Conservation (phyloP, 2,888 invertebrate genomes). For the Molorchus minor region DNA sequence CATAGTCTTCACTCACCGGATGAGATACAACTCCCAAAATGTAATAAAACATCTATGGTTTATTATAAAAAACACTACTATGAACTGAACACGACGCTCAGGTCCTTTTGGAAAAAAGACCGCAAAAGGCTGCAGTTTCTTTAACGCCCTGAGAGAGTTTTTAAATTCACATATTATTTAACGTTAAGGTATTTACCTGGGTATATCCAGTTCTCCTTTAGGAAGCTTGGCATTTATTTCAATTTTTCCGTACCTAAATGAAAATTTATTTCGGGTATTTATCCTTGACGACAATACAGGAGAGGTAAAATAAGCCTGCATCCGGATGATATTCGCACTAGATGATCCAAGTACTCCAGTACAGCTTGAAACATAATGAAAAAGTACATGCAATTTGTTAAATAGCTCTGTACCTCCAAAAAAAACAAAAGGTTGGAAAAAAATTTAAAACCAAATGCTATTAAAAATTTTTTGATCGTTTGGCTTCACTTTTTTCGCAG, state of each 20-base stretch:
- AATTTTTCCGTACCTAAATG: conserved; percentile 75
- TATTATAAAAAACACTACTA: too few relatives aligned
- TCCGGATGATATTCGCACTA: conserved; percentile 64
- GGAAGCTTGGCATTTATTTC: conserved; percentile 77
- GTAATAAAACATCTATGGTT: background rate
- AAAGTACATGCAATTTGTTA: too few relatives aligned
- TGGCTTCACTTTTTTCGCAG: too few relatives aligned
- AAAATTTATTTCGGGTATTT: conserved; percentile 70
- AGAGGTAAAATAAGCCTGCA: conserved; percentile 71
- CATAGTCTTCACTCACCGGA: conserved; percentile 72
- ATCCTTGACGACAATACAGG: conserved; percentile 74
- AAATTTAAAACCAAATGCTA: too few relatives aligned
- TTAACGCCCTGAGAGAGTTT: too few relatives aligned
- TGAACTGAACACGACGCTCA: too few relatives aligned
- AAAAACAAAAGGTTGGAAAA: too few relatives aligned
- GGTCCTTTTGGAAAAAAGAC: too few relatives aligned
- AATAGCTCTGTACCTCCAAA: too few relatives aligned
- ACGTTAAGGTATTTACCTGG: conserved; percentile 75
- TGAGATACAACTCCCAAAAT: conserved; percentile 70
- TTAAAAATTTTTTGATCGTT: too few relatives aligned
- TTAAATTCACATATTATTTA: too few relatives aligned
- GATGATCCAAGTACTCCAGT: conserved; percentile 43
- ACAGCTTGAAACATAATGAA: background rate
- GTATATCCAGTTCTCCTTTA: conserved; percentile 79
- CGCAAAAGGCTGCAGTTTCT: too few relatives aligned